phyloP scores from a whole-genome alignment of 2,888 invertebrate species.

The Meloe dianella region DNA sequence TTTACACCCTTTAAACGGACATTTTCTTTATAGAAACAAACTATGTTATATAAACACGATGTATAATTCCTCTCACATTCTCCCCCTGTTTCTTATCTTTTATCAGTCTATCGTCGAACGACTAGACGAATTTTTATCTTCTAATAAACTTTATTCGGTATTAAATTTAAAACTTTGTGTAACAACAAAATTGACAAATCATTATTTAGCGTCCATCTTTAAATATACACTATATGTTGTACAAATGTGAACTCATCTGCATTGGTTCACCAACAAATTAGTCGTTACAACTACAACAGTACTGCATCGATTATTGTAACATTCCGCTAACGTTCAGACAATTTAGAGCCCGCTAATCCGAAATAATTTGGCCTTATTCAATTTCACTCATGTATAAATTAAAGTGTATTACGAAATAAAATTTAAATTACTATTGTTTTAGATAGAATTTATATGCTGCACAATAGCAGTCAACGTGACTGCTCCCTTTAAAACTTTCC shows the following conservation, averaged over 20 bases:
- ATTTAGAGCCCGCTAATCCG: slow-evolving; percentile 11
- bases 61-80: not conserved
- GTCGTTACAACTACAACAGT: slow-evolving; percentile 26
- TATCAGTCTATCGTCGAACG: not conserved
- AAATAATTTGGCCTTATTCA: not conserved
- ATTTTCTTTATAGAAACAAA: not conserved
- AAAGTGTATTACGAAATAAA: not conserved
- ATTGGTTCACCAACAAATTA: slow-evolving; percentile 33
- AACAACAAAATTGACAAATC: not conserved
- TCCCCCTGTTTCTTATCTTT: not conserved
- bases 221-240: not conserved
- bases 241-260: slow-evolving; percentile 27
- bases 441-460: not conserved
- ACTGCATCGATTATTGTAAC: slow-evolving; percentile 29
- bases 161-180: not conserved
- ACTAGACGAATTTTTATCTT: not conserved
- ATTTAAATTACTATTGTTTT: not conserved
- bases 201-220: not conserved
- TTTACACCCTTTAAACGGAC: not conserved
- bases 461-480: not conserved
- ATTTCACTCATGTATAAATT: too few relatives aligned
- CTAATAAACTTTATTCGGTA: not conserved
- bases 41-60: not conserved
- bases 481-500: not conserved
- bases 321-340: slow-evolving; percentile 20